These are phyloP conservation scores for Nezara viridula DNA, from an alignment of 2,888 invertebrate species.

Conservation along the genomic window DNA sequence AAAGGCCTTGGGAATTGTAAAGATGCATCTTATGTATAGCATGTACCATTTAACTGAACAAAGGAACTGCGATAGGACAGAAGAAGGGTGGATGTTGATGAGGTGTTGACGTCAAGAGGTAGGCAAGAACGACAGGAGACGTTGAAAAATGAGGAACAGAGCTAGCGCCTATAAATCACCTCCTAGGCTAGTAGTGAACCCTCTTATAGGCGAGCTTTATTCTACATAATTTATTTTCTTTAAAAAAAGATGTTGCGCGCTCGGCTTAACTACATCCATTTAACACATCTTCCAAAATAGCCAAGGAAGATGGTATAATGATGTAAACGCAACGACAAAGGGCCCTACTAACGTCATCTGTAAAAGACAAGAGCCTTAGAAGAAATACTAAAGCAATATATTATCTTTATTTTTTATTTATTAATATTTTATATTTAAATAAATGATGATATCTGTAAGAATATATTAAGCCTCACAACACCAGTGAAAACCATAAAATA, in stretches of 20 bases:
- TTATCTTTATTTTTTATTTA: too few species aligned
- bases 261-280: constrained; percentile 10
- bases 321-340: neutral
- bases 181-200: neutral
- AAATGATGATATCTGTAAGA: too few species aligned
- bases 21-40: neutral
- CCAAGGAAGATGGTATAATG: neutral
- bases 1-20: too few species aligned
- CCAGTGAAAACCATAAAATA: too few species aligned
- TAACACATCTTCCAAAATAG: constrained; percentile 11
- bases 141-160: neutral
- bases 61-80: neutral
- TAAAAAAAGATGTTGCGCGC: constrained; percentile 10
- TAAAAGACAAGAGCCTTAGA: neutral
- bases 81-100: neutral
- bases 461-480: too few species aligned
- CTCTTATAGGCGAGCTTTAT: neutral
- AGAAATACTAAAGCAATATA: neutral
- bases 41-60: neutral
- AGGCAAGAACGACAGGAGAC: neutral
- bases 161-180: neutral
- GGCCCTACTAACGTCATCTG: neutral
- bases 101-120: constrained; percentile 18
- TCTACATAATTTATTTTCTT: neutral
- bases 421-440: too few species aligned